phyloP scores from a whole-genome alignment of 2,888 invertebrate genomes.

The Ceramica pisi region DNA sequence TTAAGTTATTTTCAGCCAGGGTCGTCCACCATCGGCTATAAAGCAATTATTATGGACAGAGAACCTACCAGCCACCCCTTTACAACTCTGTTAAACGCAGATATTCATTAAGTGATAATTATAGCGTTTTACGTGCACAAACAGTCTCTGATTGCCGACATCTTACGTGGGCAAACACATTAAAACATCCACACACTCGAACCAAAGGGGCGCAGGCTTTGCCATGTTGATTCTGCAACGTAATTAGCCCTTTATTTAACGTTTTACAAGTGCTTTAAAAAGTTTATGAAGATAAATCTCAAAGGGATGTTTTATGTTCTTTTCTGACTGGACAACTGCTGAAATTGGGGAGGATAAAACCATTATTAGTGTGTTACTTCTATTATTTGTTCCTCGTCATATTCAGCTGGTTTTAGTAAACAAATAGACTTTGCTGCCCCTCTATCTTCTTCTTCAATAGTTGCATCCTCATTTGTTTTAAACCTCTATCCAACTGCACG shows the following conservation, averaged over 20 bases:
- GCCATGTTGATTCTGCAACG: slow-evolving; percentile 49
- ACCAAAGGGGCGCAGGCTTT: slow-evolving; percentile 31
- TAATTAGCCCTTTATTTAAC: slow-evolving; percentile 39
- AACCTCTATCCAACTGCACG: slow-evolving; percentile 35
- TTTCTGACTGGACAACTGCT: slow-evolving; percentile 1
- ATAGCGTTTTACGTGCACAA: slow-evolving; percentile 51
- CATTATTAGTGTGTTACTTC: background rate
- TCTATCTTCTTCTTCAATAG: slow-evolving; percentile 27
- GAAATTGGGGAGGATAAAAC: slow-evolving; percentile 6
- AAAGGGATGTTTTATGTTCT: background rate
- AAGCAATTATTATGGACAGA: slow-evolving; percentile 29
- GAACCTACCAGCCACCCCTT: slow-evolving; percentile 32
- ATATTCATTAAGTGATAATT: slow-evolving; percentile 47
- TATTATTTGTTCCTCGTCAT: background rate
- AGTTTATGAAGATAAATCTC: slow-evolving; percentile 26
- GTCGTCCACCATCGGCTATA: slow-evolving; percentile 8
- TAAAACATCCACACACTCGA: slow-evolving; percentile 53
- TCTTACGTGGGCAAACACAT: slow-evolving; percentile 59
- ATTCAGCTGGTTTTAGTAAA: slow-evolving; percentile 15
- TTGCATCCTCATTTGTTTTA: slow-evolving; percentile 12
- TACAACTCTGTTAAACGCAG: slow-evolving; percentile 37
- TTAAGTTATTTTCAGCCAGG: slow-evolving; percentile 1
- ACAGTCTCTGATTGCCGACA: slow-evolving; percentile 54
- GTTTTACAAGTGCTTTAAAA: slow-evolving; percentile 32
- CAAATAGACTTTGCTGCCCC: slow-evolving; percentile 47